A percentile compares a stretch with the other conserved stretches of the same genome.
Conservation (phyloP, 2,797 vertebrate species). For the Microtus obscurus region DNA sequence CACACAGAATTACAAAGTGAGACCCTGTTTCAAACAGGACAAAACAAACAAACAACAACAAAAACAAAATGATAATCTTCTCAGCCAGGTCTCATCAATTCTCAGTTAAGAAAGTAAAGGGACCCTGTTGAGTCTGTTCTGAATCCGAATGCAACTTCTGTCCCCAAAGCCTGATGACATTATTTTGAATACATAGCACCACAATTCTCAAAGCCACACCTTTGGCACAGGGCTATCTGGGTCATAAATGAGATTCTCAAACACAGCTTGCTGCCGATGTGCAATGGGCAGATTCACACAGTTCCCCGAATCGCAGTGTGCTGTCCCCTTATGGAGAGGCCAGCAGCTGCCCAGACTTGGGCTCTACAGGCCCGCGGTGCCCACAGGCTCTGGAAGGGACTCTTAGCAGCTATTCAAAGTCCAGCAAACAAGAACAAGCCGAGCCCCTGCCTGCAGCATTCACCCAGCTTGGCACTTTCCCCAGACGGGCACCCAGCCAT, state of each 20-base stretch:
- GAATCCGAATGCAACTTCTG: neutral
- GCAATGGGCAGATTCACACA: neutral
- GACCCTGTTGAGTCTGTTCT: neutral
- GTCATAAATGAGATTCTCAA: neutral
- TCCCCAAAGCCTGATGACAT: neutral
- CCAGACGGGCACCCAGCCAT: conserved; percentile 70
- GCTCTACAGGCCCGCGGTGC: neutral
- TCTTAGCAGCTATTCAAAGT: conserved; percentile 77
- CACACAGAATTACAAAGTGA: neutral
- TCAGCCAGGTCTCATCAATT: neutral
- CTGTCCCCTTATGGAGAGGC: neutral
- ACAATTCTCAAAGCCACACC: neutral
- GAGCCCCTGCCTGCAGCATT: conserved; percentile 62
- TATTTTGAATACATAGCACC: neutral
- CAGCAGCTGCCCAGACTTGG: neutral
- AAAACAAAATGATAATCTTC: neutral
- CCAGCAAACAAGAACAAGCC: conserved; percentile 54
- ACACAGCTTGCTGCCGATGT: neutral
- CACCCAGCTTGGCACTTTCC: conserved; percentile 74
- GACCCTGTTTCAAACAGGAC: neutral
- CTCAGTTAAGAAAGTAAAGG: neutral
- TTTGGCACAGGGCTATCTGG: neutral
- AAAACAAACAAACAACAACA: neutral
- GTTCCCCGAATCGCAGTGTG: neutral
- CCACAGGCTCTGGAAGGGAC: conserved; percentile 53